These are phyloP conservation scores for Sturmia bella DNA, from an alignment of 2,888 invertebrate genomes.

Conservation along the genomic window DNA sequence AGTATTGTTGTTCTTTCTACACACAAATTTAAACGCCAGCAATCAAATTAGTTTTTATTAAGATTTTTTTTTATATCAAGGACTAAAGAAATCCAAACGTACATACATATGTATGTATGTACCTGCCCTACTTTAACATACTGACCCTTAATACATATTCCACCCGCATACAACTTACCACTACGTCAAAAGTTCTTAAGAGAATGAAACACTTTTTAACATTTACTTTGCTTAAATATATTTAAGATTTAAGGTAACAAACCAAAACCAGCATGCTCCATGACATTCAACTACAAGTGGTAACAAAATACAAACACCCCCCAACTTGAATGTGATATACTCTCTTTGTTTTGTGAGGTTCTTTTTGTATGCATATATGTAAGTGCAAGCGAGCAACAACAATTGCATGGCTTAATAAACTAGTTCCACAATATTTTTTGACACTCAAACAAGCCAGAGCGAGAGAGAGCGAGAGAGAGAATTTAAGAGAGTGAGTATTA, in stretches of 20 bases:
- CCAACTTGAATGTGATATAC: not conserved
- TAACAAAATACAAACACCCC: not conserved
- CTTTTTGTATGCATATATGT: too few relatives aligned
- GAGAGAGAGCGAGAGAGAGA: too few relatives aligned
- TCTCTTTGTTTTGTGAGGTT: not conserved
- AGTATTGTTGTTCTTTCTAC: too few relatives aligned
- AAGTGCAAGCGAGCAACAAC: not conserved
- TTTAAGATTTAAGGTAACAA: not conserved
- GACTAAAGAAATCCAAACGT: not conserved
- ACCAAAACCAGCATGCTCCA: conserved; percentile 31
- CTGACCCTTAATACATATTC: not conserved
- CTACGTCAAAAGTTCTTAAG: not conserved
- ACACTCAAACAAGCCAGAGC: too few relatives aligned
- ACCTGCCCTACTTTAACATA: conserved; percentile 4
- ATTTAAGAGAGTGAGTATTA: too few relatives aligned
- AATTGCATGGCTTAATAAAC: conserved; percentile 46
- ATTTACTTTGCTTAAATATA: conserved; percentile 17
- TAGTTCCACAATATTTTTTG: conserved; percentile 42
- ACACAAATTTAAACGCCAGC: too few relatives aligned
- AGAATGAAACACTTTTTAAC: conserved; percentile 4
- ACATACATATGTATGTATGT: not conserved
- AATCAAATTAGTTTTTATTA: too few relatives aligned
- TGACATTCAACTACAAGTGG: conserved; percentile 22
- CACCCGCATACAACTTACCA: not conserved
- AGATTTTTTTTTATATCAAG: too few relatives aligned